Evolutionary conservation across 2,888 invertebrate genomes (phyloP).

Genomic region (Carpatolechia fugitivella): DNA sequence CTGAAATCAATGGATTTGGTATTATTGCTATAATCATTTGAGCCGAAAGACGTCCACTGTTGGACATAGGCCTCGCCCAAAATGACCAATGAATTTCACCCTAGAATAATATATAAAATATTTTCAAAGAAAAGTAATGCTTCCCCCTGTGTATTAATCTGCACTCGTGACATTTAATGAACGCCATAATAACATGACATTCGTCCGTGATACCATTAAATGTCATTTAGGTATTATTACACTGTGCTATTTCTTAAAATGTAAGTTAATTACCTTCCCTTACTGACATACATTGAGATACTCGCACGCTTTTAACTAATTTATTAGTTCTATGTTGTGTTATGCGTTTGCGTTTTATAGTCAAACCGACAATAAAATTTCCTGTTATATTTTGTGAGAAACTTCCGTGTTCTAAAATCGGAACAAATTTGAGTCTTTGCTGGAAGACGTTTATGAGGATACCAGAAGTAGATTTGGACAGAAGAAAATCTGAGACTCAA

Average conservation of each 20-base stretch:
- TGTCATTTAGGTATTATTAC: not conserved
- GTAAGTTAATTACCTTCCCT: constrained; percentile 17
- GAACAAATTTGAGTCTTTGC: not conserved
- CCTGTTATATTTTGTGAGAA: not conserved
- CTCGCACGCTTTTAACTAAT: not conserved
- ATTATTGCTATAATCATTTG: too few relatives aligned
- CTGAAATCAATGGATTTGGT: too few relatives aligned
- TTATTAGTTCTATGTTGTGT: not conserved
- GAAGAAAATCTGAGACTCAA: too few relatives aligned
- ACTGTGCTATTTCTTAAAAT: not conserved
- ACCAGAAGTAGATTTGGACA: too few relatives aligned
- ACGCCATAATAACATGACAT: constrained; percentile 26
- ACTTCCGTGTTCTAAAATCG: constrained; percentile 1
- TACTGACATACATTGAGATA: constrained; percentile 21
- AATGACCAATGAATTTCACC: too few relatives aligned
- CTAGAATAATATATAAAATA: too few relatives aligned
- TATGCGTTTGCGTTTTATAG: not conserved
- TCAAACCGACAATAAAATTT: constrained; percentile 15
- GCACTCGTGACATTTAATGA: constrained; percentile 25
- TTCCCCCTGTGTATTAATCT: constrained; percentile 14
- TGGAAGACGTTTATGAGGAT: too few relatives aligned
- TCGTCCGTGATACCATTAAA: constrained; percentile 21
- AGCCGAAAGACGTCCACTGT: too few relatives aligned
- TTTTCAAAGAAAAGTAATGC: too few relatives aligned
- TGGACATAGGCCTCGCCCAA: too few relatives aligned